These are phyloP conservation scores for Dendrocopos noguchii DNA, from an alignment of 2,113 vertebrate species.

Conservation along the genomic window DNA sequence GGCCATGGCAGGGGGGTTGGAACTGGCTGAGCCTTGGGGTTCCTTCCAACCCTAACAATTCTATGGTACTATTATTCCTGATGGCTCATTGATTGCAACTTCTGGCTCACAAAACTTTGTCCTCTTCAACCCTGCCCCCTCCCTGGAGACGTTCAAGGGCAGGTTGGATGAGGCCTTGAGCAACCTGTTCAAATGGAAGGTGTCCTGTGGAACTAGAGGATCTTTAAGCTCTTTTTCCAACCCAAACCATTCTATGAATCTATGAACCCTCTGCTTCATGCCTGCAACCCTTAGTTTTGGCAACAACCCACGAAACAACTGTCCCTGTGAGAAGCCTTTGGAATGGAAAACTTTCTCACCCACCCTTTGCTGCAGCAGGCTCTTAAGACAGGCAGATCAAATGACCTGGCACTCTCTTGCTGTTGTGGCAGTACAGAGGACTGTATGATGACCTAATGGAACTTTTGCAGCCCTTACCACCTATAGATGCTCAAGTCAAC, in stretches of 20 bases:
- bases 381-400: conserved; percentile 5
- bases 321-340: background rate
- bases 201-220: too few relatives aligned
- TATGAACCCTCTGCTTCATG: background rate
- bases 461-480: conserved; percentile 36
- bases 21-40: too few relatives aligned
- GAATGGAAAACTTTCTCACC: background rate
- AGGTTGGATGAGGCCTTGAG: too few relatives aligned
- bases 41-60: too few relatives aligned
- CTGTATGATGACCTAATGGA: conserved; percentile 59
- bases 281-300: background rate
- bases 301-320: background rate
- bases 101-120: background rate
- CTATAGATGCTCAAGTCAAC: conserved; percentile 20
- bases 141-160: too few relatives aligned
- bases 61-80: too few relatives aligned
- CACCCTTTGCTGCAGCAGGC: background rate
- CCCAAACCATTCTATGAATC: too few relatives aligned
- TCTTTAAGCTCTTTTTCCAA: too few relatives aligned
- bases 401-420: conserved; percentile 25
- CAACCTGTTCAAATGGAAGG: too few relatives aligned
- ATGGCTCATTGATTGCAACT: background rate
- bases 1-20: too few relatives aligned
- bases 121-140: background rate
- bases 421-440: background rate